phyloP scores from a whole-genome alignment of 1,140 invertebrate genomes.

The Temnothorax nylanderi region DNA sequence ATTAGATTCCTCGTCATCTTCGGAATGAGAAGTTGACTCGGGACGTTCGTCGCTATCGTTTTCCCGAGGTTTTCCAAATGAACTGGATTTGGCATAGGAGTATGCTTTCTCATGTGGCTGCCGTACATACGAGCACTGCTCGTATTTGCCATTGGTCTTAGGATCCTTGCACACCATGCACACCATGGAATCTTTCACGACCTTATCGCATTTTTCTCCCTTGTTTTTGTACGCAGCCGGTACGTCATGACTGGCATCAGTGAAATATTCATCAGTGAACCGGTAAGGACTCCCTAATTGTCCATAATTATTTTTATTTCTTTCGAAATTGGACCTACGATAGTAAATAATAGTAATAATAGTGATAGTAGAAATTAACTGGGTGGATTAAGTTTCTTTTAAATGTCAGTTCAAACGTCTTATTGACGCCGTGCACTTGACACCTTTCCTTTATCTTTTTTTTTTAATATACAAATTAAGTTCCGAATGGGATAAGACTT shows the following conservation, averaged over 20 bases:
- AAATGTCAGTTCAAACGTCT: too few relatives aligned
- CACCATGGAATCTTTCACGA: constrained; percentile 88
- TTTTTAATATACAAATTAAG: too few relatives aligned
- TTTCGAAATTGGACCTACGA: constrained; percentile 30
- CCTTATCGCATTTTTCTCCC: constrained; percentile 86
- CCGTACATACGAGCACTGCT: constrained; percentile 90
- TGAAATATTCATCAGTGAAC: constrained; percentile 80
- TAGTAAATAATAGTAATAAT: background rate
- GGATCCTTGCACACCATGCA: constrained; percentile 90
- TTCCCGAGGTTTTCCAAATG: constrained; percentile 83
- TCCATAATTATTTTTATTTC: background rate
- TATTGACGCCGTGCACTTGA: too few relatives aligned
- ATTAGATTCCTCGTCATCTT: background rate
- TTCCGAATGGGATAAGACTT: too few relatives aligned
- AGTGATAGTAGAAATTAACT: background rate
- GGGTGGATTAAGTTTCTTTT: too few relatives aligned
- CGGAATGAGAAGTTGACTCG: constrained; percentile 3
- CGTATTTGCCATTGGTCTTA: constrained; percentile 90
- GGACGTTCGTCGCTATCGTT: background rate
- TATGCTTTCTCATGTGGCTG: constrained; percentile 90
- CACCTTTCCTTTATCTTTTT: too few relatives aligned
- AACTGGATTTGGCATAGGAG: constrained; percentile 85
- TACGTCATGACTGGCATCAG: constrained; percentile 60
- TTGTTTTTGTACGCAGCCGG: constrained; percentile 71
- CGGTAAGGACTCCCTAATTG: constrained; percentile 58